Conservation (phyloP, 2,888 invertebrate species). For the Limenitis arthemis region DNA sequence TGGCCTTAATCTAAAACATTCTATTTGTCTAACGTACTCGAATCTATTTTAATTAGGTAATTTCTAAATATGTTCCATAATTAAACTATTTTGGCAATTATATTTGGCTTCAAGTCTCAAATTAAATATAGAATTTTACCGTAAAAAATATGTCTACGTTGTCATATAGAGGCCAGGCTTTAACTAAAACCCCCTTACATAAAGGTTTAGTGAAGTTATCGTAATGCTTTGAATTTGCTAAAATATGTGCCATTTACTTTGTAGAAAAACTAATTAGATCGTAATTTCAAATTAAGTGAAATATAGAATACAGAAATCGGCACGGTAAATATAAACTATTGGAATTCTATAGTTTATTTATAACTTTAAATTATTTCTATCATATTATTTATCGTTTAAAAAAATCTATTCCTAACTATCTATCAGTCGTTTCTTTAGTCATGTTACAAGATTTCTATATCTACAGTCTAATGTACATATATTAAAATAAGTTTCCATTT, state of each 20-base stretch:
- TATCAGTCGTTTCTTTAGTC: not conserved
- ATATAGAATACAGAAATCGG: conserved; percentile 11
- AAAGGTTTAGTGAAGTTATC: conserved; percentile 27
- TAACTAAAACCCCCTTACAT: conserved; percentile 37
- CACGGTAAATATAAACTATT: conserved; percentile 8
- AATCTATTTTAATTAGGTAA: conserved; percentile 33
- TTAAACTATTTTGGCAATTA: conserved; percentile 33
- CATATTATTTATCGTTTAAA: not conserved
- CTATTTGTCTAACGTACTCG: conserved; percentile 31
- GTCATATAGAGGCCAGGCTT: conserved; percentile 43
- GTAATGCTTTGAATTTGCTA: conserved; percentile 30
- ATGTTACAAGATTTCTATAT: conserved; percentile 6
- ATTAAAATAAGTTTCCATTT: conserved; percentile 10
- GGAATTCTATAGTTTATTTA: conserved; percentile 2
- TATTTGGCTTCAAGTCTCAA: conserved; percentile 29
- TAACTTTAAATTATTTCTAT: not conserved
- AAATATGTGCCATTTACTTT: conserved; percentile 38
- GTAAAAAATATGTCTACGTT: conserved; percentile 49
- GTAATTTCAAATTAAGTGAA: conserved; percentile 18
- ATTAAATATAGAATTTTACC: conserved; percentile 31
- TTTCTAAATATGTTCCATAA: conserved; percentile 36
- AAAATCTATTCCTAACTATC: not conserved
- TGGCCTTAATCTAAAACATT: conserved; percentile 47
- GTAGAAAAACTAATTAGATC: conserved; percentile 24
- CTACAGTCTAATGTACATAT: conserved; percentile 9